A percentile compares a stretch with the other conserved stretches of the same genome.
These are phyloP conservation scores for Tringa solitaria DNA, from an alignment of 2,113 vertebrate species.

Conservation along the genomic window DNA sequence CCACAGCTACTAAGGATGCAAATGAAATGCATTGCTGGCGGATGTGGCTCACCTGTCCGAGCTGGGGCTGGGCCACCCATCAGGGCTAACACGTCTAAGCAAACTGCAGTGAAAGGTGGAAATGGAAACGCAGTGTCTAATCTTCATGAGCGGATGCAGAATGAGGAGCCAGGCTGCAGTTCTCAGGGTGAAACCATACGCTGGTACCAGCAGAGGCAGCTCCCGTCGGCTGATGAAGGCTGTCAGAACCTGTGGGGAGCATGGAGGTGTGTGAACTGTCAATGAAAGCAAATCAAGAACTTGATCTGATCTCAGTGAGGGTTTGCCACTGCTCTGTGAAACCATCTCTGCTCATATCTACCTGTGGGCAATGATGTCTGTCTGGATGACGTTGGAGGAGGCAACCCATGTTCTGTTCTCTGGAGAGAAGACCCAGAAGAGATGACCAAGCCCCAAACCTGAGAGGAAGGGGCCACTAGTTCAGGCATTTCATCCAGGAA, in stretches of 20 bases:
- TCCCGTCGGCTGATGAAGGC: fast-evolving
- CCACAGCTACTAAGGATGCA: neutral
- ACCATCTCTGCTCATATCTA: neutral
- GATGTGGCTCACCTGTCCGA: neutral
- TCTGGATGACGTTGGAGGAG: neutral
- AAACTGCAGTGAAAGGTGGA: neutral
- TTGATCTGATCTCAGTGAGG: neutral
- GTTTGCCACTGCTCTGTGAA: neutral
- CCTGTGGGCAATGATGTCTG: neutral
- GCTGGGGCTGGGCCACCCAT: neutral
- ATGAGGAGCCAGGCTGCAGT: neutral
- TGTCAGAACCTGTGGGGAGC: fast-evolving
- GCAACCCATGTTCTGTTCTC: neutral
- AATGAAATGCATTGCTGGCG: neutral
- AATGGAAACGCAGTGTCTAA: neutral
- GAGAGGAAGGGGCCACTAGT: neutral
- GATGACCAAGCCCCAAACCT: neutral
- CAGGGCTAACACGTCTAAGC: neutral
- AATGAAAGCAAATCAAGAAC: neutral
- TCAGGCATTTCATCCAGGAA: neutral
- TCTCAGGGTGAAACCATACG: fast-evolving
- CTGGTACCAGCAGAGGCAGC: neutral
- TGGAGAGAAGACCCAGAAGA: neutral
- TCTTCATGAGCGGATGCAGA: no score
- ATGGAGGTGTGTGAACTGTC: neutral